Base-by-base conservation (phyloP, 2,888 invertebrate species). In the Gastrophysa polygoni region DNA sequence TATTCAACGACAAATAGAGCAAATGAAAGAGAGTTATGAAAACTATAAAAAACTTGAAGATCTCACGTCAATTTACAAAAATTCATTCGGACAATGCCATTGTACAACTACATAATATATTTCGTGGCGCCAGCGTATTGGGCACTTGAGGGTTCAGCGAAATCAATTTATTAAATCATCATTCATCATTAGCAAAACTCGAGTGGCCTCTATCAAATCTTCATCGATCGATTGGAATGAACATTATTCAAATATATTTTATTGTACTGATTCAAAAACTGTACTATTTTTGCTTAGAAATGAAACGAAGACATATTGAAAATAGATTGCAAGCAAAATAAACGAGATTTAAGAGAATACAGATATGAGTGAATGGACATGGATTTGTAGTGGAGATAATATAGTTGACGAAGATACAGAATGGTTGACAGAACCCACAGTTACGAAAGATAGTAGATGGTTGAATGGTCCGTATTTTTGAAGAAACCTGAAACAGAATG, bases 191-290 rank as follows among this genome's bases (percentile, higher is more conserved):
- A 18, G 44, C 5, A 61, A 57, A 47, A 17, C 50, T 18, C 43
- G 46, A 38, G 57, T 61, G n/a, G 52, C 61, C 14, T 47, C 57
- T 17, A n/a, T 61, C 18, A 49, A 57, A 8, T 28, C 34, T n/a
- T 14, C 52, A 21, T 57, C 50, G 6, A 51, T 61, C 21, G 44
- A 20, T 14, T 57, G 16, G 57, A 61, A 55, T 43, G 51, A 28
- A 2, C 32, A 29, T 16, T 38, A n/a, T 43, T 16, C 14, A 2
- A 18, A 6, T 3, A 34, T 14, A 2, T 38, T 24, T 24, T 49
- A 16, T 6, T 57, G 49, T 38, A 49, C 34, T 4, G 57, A 49
- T 14, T 57, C 49, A n/a, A 48, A 38, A 50, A 57, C 47, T 14
- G 49, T 57, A 16, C 24, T 57, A 18, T 21, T 28, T 24, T 57